A percentile compares a stretch with the other conserved stretches of the same genome.
These are phyloP conservation scores for Daphoenositta chrysoptera DNA, from an alignment of 2,113 vertebrate species.

Conservation along the genomic window DNA sequence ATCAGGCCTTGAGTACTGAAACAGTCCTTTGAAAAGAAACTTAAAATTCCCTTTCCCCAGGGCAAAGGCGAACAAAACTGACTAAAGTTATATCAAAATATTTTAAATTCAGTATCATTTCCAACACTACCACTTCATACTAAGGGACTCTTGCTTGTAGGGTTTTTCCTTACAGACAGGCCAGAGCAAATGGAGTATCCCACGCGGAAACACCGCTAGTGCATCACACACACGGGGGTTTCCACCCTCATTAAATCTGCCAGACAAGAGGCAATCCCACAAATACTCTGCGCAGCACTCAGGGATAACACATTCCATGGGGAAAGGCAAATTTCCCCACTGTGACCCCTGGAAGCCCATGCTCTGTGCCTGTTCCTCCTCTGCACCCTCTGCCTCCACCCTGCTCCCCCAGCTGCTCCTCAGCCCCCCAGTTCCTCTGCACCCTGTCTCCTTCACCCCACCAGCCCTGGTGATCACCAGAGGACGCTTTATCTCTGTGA, in stretches of 20 bases:
- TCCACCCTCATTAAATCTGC: not conserved
- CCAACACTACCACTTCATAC: not conserved
- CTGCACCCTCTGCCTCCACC: not conserved
- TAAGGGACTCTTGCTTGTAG: too few species aligned
- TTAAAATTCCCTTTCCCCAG: not conserved
- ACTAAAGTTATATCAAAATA: not conserved
- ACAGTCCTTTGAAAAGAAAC: not conserved
- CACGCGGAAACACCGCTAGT: rapidly evolving
- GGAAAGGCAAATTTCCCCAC: not conserved
- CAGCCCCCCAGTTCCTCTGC: not conserved
- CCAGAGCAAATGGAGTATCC: not conserved
- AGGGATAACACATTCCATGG: rapidly evolving
- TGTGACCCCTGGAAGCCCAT: not conserved
- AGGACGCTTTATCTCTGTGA: not conserved
- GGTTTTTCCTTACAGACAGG: not conserved
- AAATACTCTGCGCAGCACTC: rapidly evolving
- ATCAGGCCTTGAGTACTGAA: not conserved
- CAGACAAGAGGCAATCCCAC: not conserved
- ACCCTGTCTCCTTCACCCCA: not conserved
- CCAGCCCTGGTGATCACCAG: not conserved
- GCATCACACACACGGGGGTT: rapidly evolving
- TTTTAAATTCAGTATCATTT: not conserved
- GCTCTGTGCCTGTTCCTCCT: too few species aligned
- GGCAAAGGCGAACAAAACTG: not conserved
- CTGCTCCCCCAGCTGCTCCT: not conserved